Percentiles rank a stretch among this genome's conserved stretches.
Evolutionary conservation across 1,140 invertebrate genomes (phyloP).

Genomic region (Eriocheir sinensis): DNA sequence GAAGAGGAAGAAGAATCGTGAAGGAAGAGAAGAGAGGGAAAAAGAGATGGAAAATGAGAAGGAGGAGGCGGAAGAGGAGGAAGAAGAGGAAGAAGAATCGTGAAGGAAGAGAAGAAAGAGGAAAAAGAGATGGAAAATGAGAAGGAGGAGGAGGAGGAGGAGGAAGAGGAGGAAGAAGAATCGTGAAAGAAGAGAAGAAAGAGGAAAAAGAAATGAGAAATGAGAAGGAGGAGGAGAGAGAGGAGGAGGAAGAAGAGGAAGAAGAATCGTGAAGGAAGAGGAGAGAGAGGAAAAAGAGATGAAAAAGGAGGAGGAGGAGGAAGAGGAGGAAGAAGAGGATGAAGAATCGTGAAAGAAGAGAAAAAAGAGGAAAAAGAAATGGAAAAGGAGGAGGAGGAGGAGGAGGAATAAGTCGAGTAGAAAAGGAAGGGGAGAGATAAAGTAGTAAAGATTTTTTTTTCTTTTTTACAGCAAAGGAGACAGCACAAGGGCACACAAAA

Average conservation of each 20-base stretch:
- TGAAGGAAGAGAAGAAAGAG: background rate
- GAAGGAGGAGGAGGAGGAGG: background rate
- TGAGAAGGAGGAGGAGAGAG: background rate
- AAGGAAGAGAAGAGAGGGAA: background rate
- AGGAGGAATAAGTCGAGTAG: too few relatives aligned
- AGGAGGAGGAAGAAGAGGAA: background rate
- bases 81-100: background rate
- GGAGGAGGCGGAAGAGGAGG: background rate
- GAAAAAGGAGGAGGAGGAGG: background rate
- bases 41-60: background rate
- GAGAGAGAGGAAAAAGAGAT: background rate
- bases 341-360: background rate
- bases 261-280: background rate
- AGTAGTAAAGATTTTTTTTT: too few relatives aligned
- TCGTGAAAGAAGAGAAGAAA: background rate
- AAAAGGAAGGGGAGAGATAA: too few relatives aligned
- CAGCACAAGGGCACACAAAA: too few relatives aligned
- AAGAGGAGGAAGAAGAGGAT: background rate
- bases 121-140: background rate
- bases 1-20: too few relatives aligned
- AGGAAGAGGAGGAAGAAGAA: background rate
- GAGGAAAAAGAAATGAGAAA: background rate
- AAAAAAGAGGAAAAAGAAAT: background rate
- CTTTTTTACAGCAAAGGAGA: too few relatives aligned
- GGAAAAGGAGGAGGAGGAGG: too few relatives aligned